These are phyloP conservation scores for Aplysina aerophoba DNA, from an alignment of 37 sponge, comb jelly and placozoan species.

Conservation along the genomic window DNA sequence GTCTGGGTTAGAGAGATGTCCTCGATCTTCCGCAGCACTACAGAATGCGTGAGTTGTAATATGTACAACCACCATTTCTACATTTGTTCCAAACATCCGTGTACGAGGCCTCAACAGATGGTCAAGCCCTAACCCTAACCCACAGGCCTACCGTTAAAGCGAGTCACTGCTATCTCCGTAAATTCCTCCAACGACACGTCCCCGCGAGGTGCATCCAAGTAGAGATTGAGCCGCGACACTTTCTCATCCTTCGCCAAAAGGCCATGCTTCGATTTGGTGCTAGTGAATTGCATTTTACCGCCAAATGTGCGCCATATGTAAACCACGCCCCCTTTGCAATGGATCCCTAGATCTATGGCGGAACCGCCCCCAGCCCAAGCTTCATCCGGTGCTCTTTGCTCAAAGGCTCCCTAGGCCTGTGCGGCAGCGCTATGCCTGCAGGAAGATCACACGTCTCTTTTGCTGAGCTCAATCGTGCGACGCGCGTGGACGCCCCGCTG, in stretches of 20 bases:
- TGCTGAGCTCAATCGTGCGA: too few species aligned
- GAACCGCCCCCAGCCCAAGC: too few species aligned
- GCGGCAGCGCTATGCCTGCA: not conserved
- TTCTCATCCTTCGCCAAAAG: not conserved
- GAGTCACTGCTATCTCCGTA: slow-evolving; percentile 63
- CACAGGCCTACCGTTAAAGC: slow-evolving; percentile 71
- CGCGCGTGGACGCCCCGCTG: not conserved
- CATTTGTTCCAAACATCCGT: too few species aligned
- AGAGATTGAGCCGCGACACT: slow-evolving; percentile 39
- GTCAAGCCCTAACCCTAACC: not conserved
- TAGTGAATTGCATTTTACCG: not conserved
- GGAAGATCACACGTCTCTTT: not conserved
- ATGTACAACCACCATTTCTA: too few species aligned
- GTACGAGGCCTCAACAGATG: too few species aligned
- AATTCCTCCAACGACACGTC: slow-evolving; percentile 74
- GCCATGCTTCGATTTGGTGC: not conserved
- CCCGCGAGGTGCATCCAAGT: slow-evolving; percentile 77
- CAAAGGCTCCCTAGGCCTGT: not conserved
- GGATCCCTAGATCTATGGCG: too few species aligned
- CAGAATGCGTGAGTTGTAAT: not conserved
- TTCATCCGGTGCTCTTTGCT: too few species aligned
- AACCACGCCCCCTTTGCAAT: not conserved
- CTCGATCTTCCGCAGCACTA: not conserved
- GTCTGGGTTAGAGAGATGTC: slow-evolving; percentile 8
- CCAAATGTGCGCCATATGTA: not conserved